A percentile compares a stretch with the other conserved stretches of the same genome.
Conservation (phyloP, 2,888 invertebrate species). For the Parthenolecanium corni region DNA sequence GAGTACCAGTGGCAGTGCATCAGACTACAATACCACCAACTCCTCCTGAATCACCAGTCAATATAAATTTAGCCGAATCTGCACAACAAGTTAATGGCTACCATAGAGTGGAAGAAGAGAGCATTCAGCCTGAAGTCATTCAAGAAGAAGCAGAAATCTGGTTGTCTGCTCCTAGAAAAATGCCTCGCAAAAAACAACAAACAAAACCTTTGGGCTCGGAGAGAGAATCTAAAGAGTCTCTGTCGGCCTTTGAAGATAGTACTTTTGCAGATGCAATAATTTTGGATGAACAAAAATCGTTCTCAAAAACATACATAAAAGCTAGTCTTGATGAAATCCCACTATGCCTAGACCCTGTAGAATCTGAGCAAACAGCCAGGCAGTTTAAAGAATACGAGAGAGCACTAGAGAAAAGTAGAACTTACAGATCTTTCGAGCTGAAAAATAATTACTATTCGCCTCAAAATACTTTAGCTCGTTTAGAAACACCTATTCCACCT, state of each 20-base stretch:
- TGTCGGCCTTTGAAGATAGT: conserved; percentile 30
- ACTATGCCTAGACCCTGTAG: conserved; percentile 35
- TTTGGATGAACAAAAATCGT: conserved; percentile 32
- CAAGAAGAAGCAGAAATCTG: conserved; percentile 9
- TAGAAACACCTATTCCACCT: conserved; percentile 41
- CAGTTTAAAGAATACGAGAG: conserved; percentile 30
- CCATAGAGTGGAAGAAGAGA: too few relatives aligned
- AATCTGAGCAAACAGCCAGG: conserved; percentile 24
- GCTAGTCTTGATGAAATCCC: conserved; percentile 38
- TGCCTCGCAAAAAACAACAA: conserved; percentile 19
- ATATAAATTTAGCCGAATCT: too few relatives aligned
- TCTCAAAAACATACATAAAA: conserved; percentile 30
- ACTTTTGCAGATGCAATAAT: conserved; percentile 30
- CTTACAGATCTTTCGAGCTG: conserved; percentile 3
- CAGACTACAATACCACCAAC: too few relatives aligned
- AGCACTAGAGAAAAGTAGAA: conserved; percentile 27
- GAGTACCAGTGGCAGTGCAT: too few relatives aligned
- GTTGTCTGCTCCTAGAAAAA: conserved; percentile 19
- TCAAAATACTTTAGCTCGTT: conserved; percentile 51
- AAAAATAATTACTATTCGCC: conserved; percentile 39
- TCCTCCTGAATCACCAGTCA: too few relatives aligned
- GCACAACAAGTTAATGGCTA: neutral
- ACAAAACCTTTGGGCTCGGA: conserved; percentile 28
- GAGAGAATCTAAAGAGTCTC: conserved; percentile 30
- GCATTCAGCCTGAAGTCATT: neutral